Evolutionary conservation across 2,113 vertebrate genomes (phyloP), one percentile per base, ranked within the genome.

Genomic region (Cygnus atratus): DNA sequence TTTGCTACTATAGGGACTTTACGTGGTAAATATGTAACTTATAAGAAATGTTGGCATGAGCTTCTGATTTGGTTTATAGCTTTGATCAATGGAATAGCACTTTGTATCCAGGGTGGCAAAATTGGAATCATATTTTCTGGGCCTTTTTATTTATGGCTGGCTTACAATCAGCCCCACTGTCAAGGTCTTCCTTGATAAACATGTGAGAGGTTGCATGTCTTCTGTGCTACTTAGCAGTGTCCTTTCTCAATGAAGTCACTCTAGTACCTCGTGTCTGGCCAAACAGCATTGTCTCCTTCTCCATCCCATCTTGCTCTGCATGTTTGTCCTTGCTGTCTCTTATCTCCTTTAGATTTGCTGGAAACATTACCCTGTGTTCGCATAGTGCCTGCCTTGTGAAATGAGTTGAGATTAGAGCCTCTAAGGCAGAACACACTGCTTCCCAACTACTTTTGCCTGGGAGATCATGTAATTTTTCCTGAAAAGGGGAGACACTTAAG

Each of bases 31-130:
- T 80, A 83, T n/a, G 33, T 87, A 85, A 91, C 68, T 81, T 90
- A 39, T 52, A 77, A 94, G 73, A 37, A 35, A 61, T 37, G 35
- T 43, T 54, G 52, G 75, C 3, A 1, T 70, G 68, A 86, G 41
- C 13, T 95, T 92, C 82, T 94, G 75, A 77, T 92, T 94, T 81
- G 52, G 29, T 84, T 93, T 84, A 88, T 52, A 71, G 41, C 63
- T 88, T 63, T 90, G 65, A 83, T 81, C 68, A 84, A 33, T 44
- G 46, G 39, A 78, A 70, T 50, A 93, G 5, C 17, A 63, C 77
- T 95, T 89, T 89, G 70, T 84, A 91, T 96, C 71, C 66, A 76
- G 39, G 15, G 31, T 54, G 17, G 59, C 72, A 72, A 87, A 91
- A 80, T 29, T 73, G 31, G 50, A 95, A 83, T 93, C 35, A 14